These are phyloP conservation scores for Apocheima hispidaria DNA, from an alignment of 2,888 invertebrate species.

Conservation along the genomic window DNA sequence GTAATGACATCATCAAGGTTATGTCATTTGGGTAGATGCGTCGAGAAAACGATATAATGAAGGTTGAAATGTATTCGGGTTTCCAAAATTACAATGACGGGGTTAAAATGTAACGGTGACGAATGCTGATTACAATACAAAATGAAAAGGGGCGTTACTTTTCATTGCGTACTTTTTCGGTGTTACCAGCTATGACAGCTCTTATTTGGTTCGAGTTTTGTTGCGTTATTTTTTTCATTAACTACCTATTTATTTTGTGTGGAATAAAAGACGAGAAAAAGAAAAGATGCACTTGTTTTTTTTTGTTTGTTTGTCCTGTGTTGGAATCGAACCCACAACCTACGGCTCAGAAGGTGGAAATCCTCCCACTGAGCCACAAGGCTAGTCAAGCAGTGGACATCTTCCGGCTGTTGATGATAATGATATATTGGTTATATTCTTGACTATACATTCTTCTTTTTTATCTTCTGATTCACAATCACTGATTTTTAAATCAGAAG, in stretches of 20 bases:
- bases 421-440: too few relatives aligned
- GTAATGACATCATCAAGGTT: slow-evolving; percentile 74
- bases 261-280: too few relatives aligned
- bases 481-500: too few relatives aligned
- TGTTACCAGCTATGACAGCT: background rate
- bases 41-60: slow-evolving; percentile 66
- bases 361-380: too few relatives aligned
- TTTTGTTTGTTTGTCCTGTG: too few relatives aligned
- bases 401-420: too few relatives aligned
- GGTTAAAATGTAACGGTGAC: slow-evolving; percentile 36
- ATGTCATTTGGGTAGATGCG: slow-evolving; percentile 67
- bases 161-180: slow-evolving; percentile 16
- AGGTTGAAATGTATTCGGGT: slow-evolving; percentile 57
- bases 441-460: too few relatives aligned
- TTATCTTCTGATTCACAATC: too few relatives aligned
- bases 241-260: background rate
- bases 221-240: background rate
- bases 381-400: too few relatives aligned
- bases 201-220: background rate
- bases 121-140: slow-evolving; percentile 29
- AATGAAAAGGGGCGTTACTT: slow-evolving; percentile 27
- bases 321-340: too few relatives aligned
- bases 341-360: too few relatives aligned
- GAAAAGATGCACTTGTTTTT: too few relatives aligned
- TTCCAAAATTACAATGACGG: slow-evolving; percentile 40